A percentile compares a stretch with the other conserved stretches of the same genome.
These are phyloP conservation scores for Eristalinus aeneus DNA, from an alignment of 2,888 invertebrate species.

Conservation along the genomic window DNA sequence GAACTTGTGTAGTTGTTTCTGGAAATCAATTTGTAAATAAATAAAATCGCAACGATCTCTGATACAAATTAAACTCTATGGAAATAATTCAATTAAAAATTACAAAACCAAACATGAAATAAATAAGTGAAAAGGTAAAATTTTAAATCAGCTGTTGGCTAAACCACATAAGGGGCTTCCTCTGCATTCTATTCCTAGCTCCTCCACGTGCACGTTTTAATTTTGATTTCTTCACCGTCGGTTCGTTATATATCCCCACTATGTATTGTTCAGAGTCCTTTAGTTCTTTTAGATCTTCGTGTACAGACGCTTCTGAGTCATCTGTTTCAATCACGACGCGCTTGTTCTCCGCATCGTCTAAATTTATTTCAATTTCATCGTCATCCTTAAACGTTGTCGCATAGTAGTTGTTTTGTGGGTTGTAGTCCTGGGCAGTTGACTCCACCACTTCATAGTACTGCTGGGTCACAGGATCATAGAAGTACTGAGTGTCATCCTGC, in stretches of 20 bases:
- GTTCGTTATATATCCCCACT: not conserved
- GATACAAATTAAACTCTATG: too few relatives aligned
- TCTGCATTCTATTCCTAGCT: not conserved
- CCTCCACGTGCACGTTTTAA: not conserved
- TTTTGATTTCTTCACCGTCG: not conserved
- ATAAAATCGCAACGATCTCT: not conserved
- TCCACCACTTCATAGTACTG: conserved; percentile 51
- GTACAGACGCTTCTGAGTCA: not conserved
- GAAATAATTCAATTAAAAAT: not conserved
- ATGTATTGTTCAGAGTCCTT: not conserved
- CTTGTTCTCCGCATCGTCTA: not conserved
- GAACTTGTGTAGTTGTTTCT: too few relatives aligned
- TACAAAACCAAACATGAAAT: not conserved
- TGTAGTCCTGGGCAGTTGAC: not conserved
- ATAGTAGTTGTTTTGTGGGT: conserved; percentile 17
- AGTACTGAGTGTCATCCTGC: conserved; percentile 8
- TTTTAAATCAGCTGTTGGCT: not conserved
- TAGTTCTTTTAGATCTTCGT: not conserved
- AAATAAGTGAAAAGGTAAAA: not conserved
- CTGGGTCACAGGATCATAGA: conserved; percentile 46
- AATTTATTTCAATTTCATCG: conserved; percentile 23
- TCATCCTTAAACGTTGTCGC: conserved; percentile 38
- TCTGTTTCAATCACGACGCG: not conserved
- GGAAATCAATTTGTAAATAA: too few relatives aligned
- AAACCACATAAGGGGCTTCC: not conserved